phyloP scores from a whole-genome alignment of 2,797 vertebrate species.

The Manis crassicaudata region DNA sequence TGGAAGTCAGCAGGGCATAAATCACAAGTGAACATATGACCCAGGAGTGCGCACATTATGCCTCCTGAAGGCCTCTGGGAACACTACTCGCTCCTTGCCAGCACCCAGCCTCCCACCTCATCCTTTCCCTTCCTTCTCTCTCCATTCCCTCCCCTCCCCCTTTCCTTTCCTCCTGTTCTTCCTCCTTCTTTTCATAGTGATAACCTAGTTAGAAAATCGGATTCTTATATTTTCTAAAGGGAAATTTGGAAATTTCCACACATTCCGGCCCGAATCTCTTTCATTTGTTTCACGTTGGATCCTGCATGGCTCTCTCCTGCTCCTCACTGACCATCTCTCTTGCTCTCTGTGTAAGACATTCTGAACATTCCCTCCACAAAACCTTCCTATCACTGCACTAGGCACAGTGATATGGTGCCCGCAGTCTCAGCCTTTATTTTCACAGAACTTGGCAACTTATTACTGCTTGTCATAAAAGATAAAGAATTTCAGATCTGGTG shows the following conservation, averaged over 20 bases:
- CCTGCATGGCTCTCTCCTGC: background rate
- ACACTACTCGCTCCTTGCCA: background rate
- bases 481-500: slow-evolving; percentile 22
- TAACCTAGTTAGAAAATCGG: background rate
- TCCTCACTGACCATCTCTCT: background rate
- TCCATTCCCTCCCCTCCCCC: background rate
- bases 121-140: background rate
- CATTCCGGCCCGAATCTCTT: background rate
- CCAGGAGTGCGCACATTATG: background rate
- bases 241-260: background rate
- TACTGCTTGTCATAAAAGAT: background rate
- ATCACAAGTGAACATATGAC: slow-evolving; percentile 52
- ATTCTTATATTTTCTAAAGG: background rate
- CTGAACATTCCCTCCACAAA: background rate
- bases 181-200: background rate
- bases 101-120: background rate
- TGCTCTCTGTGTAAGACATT: background rate
- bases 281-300: background rate
- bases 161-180: background rate
- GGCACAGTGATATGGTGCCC: background rate
- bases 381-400: background rate
- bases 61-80: slow-evolving; percentile 16
- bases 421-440: background rate
- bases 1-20: slow-evolving; percentile 47
- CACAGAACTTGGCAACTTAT: slow-evolving; percentile 22